phyloP scores from a whole-genome alignment of 2,888 invertebrate species.

The Drepanosiphum platanoidis region DNA sequence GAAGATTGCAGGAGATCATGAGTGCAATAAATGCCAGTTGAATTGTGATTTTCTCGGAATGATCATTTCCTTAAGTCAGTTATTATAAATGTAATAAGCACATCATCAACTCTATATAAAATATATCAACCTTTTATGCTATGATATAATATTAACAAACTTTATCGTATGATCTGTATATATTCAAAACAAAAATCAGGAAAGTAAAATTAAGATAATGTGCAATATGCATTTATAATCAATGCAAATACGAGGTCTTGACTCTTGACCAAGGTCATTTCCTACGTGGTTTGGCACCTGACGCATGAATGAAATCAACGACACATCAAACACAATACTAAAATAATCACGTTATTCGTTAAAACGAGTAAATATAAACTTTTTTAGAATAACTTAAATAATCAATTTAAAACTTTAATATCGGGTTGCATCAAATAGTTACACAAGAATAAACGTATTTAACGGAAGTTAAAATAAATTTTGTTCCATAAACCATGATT shows the following conservation, averaged over 20 bases:
- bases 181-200: not conserved
- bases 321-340: not conserved
- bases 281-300: conserved; percentile 5
- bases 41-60: too few relatives aligned
- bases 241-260: conserved; percentile 33
- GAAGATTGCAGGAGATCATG: too few relatives aligned
- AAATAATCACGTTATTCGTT: not conserved
- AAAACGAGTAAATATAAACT: not conserved
- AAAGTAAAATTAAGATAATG: conserved; percentile 15
- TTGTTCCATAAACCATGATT: too few relatives aligned
- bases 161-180: not conserved
- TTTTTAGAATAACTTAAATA: not conserved
- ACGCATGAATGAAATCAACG: conserved; percentile 25
- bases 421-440: too few relatives aligned
- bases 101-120: not conserved
- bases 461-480: too few relatives aligned
- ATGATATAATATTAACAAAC: not conserved
- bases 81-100: too few relatives aligned
- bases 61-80: too few relatives aligned
- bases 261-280: conserved; percentile 49
- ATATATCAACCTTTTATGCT: not conserved
- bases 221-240: not conserved
- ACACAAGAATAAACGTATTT: too few relatives aligned
- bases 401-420: too few relatives aligned
- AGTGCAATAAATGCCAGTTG: too few relatives aligned